Base-by-base conservation (phyloP, 2,888 invertebrate genomes). In the Euphydryas editha region DNA sequence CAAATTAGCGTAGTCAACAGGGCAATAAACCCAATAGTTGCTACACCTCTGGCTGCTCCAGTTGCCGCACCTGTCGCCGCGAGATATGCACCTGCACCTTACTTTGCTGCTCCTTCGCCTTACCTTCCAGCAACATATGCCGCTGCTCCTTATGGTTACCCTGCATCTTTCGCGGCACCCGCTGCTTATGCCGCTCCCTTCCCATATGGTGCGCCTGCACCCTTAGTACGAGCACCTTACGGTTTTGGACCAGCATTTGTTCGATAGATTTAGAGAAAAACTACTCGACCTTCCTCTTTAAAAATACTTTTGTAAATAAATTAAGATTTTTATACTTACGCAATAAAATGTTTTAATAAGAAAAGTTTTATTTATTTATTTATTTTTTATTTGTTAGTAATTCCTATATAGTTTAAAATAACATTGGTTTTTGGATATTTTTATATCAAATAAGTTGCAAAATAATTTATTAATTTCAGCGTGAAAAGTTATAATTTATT, bases 1-100 rank as follows among this genome's bases (percentile, higher is more conserved):
- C 94, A 95, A 81, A 84, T 94, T 66, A 95, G 89, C 81, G 90
- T 94, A 11, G 92, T 92, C 69, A 94, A 85, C 68, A 90, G 86
- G 74, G 88, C 88, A 42, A 75, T 91, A 1, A 88, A 83, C 54
- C 85, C 88, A 24, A 71, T 85, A n/a, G 75, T 91, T 20, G 90
- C 93, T 61, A 86, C 84, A 0, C 81, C 84, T 1, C 18, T 63
- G 18, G 63, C 76, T 21, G 78, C 79, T 0, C 76, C 76, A 20
- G 15, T 63, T 42, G 63, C 80, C 7, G 76, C 76, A 0, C 71
- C 78, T 1, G 15, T 46, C 11, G 56, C 59, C 30, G 70, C 55
- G n/a, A 46, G 18, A 42, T 61, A 54, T 15, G 81, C 78, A 0
- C 78, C 81, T 44, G 80, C 78, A 0, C 79, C 82, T 0, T 63